phyloP scores from a whole-genome alignment of 2,888 invertebrate genomes.

The Anarsia innoxiella region DNA sequence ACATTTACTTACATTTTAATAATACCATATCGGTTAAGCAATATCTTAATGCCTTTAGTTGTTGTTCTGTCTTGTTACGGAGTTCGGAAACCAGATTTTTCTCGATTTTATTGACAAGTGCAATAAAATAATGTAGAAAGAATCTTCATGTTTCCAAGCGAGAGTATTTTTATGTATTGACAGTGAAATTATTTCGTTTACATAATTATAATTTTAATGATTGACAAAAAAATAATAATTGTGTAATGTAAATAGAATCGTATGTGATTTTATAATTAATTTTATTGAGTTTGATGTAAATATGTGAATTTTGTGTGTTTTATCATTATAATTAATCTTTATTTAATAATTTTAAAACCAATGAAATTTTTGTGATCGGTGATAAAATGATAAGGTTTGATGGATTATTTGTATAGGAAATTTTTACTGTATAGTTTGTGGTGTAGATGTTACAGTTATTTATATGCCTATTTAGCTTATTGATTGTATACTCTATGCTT shows the following conservation, averaged over 20 bases:
- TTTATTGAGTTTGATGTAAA: constrained; percentile 55
- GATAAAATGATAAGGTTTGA: constrained; percentile 37
- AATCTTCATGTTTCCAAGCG: constrained; percentile 25
- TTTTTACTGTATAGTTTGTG: constrained; percentile 64
- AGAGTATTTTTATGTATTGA: constrained; percentile 16
- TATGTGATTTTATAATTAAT: constrained; percentile 62
- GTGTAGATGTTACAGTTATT: constrained; percentile 44
- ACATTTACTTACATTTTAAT: too few relatives aligned
- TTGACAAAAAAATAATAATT: constrained; percentile 26
- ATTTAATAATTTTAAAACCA: constrained; percentile 49
- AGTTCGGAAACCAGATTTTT: constrained; percentile 32
- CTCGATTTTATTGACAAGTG: constrained; percentile 44
- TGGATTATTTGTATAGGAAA: constrained; percentile 54
- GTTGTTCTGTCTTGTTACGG: constrained; percentile 21
- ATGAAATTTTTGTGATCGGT: constrained; percentile 55
- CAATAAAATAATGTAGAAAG: constrained; percentile 39
- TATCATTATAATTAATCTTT: constrained; percentile 34
- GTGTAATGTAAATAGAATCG: constrained; percentile 62
- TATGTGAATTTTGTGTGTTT: constrained; percentile 63
- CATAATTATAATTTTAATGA: constrained; percentile 15
- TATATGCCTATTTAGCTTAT: constrained; percentile 37
- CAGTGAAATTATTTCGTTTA: constrained; percentile 17
- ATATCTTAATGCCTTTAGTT: constrained; percentile 35
- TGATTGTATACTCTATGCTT: constrained; percentile 29
- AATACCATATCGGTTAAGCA: constrained; percentile 35